Evolutionary conservation across 1,140 invertebrate species (phyloP), one percentile per base, ranked within the genome.

Genomic region (Agrypnia vestita): DNA sequence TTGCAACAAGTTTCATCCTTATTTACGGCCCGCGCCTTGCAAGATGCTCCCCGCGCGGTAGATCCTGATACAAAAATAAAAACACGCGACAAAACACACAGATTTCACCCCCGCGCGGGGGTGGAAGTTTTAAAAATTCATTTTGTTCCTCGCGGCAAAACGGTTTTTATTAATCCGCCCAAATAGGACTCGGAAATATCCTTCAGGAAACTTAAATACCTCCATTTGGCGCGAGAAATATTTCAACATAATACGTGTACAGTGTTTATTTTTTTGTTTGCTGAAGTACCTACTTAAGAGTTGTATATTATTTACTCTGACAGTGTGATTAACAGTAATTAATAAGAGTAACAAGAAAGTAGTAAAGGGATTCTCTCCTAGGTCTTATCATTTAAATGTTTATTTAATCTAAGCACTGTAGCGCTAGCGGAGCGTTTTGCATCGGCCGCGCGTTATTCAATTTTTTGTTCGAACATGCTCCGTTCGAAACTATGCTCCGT

Each of bases 1-100:
- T 78, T 82, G 80, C 80, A 82, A 82, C 80, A 82, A 82, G 80
- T 82, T 79, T 82, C 59, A 64, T 19, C 69, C 64, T 64, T 79
- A 79, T 82, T 82, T 82, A 82, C 76, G 64, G 62, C 53, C 25
- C n/a, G 10, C 15, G 46, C 67, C 69, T 59, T 11, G 35, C 69
- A 73, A 73, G 47, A 55, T 35, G 47, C 51, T 55, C 25, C 51
- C 46, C 61, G 12, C 17, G 64, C 64, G 64, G 64, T 69, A 69
- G 64, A 69, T 69, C 12, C 64, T 73, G 21, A 73, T 51, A 73
- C 49, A 15, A 73, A 35, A 73, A 55, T 9, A 53, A 69, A 47
- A 73, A 21, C 12, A 51, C 19, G 35, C 56, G 49, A 73, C 47
- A 55, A 73, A 73, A 73, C 53, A 73, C 69, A 73, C 47, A 73